Conservation (phyloP, 2,888 invertebrate species). For the Epinotia ramella region DNA sequence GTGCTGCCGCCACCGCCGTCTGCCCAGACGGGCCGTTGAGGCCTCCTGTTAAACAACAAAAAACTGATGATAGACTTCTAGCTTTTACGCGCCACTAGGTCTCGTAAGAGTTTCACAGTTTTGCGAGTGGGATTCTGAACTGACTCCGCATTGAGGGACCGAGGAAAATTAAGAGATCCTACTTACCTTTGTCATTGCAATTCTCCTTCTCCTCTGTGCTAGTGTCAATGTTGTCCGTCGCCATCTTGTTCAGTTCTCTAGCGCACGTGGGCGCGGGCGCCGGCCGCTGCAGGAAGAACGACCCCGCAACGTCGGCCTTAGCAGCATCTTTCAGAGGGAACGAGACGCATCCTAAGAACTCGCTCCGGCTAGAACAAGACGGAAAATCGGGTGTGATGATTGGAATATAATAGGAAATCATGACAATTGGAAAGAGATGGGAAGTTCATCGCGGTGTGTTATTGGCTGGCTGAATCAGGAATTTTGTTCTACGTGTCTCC, state of each 20-base stretch:
- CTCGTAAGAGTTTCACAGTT: neutral
- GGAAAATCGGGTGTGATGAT: slow-evolving; percentile 31
- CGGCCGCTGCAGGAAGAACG: slow-evolving; percentile 88
- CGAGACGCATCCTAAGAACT: slow-evolving; percentile 97
- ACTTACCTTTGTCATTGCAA: slow-evolving; percentile 74
- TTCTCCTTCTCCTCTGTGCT: slow-evolving; percentile 79
- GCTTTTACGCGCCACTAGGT: neutral
- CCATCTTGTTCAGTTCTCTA: slow-evolving; percentile 74
- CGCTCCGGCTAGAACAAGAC: slow-evolving; percentile 92
- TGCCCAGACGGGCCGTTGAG: slow-evolving; percentile 78
- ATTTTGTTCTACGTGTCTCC: no score
- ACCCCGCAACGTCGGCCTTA: slow-evolving; percentile 88
- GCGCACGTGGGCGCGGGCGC: slow-evolving; percentile 61
- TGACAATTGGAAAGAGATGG: no score
- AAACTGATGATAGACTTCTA: neutral
- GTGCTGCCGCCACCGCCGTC: slow-evolving; percentile 82
- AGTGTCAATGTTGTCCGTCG: slow-evolving; percentile 80
- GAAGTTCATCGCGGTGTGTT: no score
- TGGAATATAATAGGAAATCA: neutral
- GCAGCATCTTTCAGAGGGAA: slow-evolving; percentile 93
- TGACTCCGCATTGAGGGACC: no score
- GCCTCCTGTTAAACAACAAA: slow-evolving; percentile 59
- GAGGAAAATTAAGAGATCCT: neutral
- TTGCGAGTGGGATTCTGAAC: neutral
- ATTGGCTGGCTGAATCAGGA: no score